Conservation (phyloP, 2,113 vertebrate genomes). For the Erinaceus europaeus region DNA sequence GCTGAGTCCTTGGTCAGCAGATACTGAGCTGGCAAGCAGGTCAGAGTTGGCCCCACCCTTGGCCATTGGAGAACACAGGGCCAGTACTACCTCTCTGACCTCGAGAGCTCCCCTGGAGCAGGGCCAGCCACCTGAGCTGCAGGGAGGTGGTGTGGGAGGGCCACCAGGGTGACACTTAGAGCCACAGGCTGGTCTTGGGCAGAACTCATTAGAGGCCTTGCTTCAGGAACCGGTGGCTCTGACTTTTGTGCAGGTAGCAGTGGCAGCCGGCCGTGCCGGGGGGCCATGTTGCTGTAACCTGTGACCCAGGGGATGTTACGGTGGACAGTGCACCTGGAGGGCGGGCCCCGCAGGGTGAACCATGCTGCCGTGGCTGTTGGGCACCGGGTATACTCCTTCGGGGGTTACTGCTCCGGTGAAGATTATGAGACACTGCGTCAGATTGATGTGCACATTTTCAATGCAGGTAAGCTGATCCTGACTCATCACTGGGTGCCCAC, state of each 20-base stretch:
- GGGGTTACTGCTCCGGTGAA: conserved; percentile 98
- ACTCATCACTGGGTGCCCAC: neutral
- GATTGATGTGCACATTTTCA: conserved; percentile 93
- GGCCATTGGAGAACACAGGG: conserved; percentile 34
- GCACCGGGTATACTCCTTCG: conserved; percentile 97
- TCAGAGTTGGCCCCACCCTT: conserved; percentile 41
- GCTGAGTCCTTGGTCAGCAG: neutral
- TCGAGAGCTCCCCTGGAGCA: conserved; percentile 39
- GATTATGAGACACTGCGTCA: conserved; percentile 97
- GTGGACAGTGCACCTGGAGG: conserved; percentile 98
- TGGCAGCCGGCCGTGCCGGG: conserved; percentile 72
- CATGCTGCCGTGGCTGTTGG: conserved; percentile 98
- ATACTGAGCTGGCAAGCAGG: conserved; percentile 33
- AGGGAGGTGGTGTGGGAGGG: conserved; percentile 59
- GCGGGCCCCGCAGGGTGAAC: conserved; percentile 98
- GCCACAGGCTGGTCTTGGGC: conserved; percentile 14
- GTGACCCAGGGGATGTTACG: conserved; percentile 91
- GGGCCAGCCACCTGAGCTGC: conserved; percentile 61
- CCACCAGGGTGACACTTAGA: conserved; percentile 39
- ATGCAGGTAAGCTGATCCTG: conserved; percentile 82
- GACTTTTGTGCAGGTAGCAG: conserved; percentile 66
- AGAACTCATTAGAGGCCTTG: neutral
- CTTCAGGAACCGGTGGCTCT: conserved; percentile 30
- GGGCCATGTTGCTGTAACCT: conserved; percentile 77
- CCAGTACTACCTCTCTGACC: conserved; percentile 56